Evolutionary conservation across 2,888 invertebrate genomes (phyloP).

Genomic region (Phyto melanocephala): DNA sequence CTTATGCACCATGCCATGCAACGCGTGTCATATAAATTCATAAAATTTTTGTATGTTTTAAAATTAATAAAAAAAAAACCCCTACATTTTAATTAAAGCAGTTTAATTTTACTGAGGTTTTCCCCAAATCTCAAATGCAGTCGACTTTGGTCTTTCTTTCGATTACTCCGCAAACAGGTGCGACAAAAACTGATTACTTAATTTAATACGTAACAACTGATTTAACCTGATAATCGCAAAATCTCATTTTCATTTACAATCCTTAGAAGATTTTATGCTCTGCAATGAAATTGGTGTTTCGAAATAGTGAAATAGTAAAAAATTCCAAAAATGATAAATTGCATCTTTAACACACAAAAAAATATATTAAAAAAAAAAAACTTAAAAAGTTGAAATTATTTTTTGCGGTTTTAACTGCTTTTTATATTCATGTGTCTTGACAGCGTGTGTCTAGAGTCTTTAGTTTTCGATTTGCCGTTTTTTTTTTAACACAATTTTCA

Average conservation of each 20-base stretch:
- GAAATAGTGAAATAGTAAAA: neutral
- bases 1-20: too few relatives aligned
- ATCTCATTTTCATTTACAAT: neutral
- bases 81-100: too few relatives aligned
- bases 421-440: neutral
- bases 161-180: neutral
- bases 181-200: neutral
- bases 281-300: neutral
- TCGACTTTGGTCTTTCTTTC: too few relatives aligned
- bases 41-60: too few relatives aligned
- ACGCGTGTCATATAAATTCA: too few relatives aligned
- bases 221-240: conserved; percentile 10
- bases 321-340: conserved; percentile 48
- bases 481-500: neutral
- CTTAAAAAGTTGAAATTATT: neutral
- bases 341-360: conserved; percentile 9
- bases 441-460: conserved; percentile 63
- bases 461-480: conserved; percentile 35
- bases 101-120: neutral
- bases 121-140: neutral
- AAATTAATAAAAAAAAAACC: too few relatives aligned
- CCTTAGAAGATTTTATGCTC: conserved; percentile 4
- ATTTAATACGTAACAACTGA: conserved; percentile 37
- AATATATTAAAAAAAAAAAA: neutral
- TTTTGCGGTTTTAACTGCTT: conserved; percentile 17